Evolutionary conservation across 1,140 invertebrate genomes (phyloP), one percentile per base, ranked within the genome.

Genomic region (Drosophila lacertosa): DNA sequence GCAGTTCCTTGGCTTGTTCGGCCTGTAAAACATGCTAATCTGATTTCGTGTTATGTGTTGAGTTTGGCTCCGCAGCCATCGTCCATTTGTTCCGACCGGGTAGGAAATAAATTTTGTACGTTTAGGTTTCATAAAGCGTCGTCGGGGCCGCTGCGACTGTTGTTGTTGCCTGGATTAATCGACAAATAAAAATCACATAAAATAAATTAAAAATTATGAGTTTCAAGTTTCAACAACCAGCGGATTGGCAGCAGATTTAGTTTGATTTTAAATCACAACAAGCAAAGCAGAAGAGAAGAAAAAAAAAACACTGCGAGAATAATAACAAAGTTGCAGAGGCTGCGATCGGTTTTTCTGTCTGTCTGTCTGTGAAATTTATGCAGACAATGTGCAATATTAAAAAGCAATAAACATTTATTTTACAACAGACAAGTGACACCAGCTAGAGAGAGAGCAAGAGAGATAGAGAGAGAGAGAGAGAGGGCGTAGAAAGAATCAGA

Each of bases 151-250:
- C 37, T 59, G 63, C 10, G 16, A 45, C 22, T 70, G 54, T 59
- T 48, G 63, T 47, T 68, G 58, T 58, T 42, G 59, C 22, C 54
- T 60, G 82, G 82, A 86, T 86, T 88, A 86, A 88, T 88, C 82
- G 78, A 88, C 82, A 88, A 88, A 88, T 88, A 82, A 88, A 88
- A 88, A 88, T 88, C 82, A 88, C 83, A 88, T 88, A 88, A 88
- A 88, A 88, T 88, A 88, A 88, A 88, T 88, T 88, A 88, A 88
- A 88, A 88, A 88, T 88, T 88, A 88, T 88, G 82, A 86, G 82
- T 86, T 86, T 86, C 82, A 88, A 88, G 82, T 86, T 86, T 88
- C 82, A 88, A 86, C 82, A 82, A 71, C 66, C 74, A 77, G 73
- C 33, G 77, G 73, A 86, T 79, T 80, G 80, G 77, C 81, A 84